A percentile compares a stretch with the other conserved stretches of the same genome.
Conservation (phyloP, 2,888 invertebrate species). For the Seira ritae region DNA sequence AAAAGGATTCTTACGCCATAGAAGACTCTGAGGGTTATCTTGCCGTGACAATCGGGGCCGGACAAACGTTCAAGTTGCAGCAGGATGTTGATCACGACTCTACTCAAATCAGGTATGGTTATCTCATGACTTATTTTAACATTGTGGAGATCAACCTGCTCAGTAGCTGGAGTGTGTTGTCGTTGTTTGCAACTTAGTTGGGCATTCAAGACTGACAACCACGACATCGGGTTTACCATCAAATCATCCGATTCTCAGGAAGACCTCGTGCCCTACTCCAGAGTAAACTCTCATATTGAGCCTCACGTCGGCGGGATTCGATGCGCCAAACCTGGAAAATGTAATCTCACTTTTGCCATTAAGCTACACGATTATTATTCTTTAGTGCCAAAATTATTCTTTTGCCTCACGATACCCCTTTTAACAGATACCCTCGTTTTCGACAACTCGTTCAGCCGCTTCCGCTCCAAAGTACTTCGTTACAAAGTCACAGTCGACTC, state of each 20-base stretch:
- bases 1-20: background rate
- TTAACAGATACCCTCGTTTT: conserved; percentile 56
- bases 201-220: conserved; percentile 64
- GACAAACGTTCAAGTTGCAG: conserved; percentile 56
- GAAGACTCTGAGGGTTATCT: conserved; percentile 50
- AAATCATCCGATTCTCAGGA: conserved; percentile 46
- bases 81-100: conserved; percentile 50
- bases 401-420: no score
- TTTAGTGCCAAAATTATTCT: background rate
- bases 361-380: background rate
- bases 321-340: conserved; percentile 65
- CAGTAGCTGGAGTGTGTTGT: no score
- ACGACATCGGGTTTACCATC: conserved; percentile 67
- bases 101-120: conserved; percentile 52
- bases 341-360: conserved; percentile 41
- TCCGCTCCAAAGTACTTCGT: conserved; percentile 64
- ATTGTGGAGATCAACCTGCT: background rate
- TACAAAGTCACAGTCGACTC: conserved; percentile 50
- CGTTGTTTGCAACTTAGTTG: conserved; percentile 47
- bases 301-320: conserved; percentile 60
- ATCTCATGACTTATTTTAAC: no score
- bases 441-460: conserved; percentile 67
- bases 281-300: conserved; percentile 63
- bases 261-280: conserved; percentile 54
- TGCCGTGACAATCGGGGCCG: conserved; percentile 59